These are phyloP conservation scores for Gallinago stenura DNA, from an alignment of 2,797 vertebrate genomes.

Conservation along the genomic window DNA sequence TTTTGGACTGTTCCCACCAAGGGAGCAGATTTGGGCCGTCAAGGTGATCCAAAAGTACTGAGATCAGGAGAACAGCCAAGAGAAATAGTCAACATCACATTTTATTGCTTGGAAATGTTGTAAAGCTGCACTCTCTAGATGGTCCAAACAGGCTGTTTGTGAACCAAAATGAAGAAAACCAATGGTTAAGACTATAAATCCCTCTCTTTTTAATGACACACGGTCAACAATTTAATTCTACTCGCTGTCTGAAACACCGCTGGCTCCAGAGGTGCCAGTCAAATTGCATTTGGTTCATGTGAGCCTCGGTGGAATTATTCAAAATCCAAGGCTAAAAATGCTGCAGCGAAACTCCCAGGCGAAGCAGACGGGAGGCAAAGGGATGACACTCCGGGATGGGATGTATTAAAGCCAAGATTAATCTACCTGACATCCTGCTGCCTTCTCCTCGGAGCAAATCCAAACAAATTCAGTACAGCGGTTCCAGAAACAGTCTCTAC, in stretches of 20 bases:
- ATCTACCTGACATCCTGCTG: slow-evolving; percentile 18
- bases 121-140: not conserved
- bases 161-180: not conserved
- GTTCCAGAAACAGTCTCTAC: not conserved
- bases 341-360: not conserved
- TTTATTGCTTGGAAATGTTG: not conserved
- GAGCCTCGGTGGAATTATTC: not conserved
- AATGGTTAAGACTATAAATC: not conserved
- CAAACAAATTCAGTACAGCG: not conserved
- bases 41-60: not conserved
- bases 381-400: not conserved
- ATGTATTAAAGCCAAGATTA: not conserved
- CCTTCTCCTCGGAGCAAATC: not conserved
- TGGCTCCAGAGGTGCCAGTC: slow-evolving; percentile 3
- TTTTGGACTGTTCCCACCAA: not conserved
- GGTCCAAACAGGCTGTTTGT: not conserved
- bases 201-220: not conserved
- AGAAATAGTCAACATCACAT: not conserved
- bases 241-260: not conserved
- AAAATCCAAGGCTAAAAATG: not conserved
- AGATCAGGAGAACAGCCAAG: accelerated
- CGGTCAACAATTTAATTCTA: not conserved
- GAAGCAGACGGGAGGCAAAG: not conserved
- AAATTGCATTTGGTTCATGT: not conserved
- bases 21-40: not conserved